Base-by-base conservation (phyloP, 2,797 vertebrate genomes). In the Pipistrellus pygmaeus region DNA sequence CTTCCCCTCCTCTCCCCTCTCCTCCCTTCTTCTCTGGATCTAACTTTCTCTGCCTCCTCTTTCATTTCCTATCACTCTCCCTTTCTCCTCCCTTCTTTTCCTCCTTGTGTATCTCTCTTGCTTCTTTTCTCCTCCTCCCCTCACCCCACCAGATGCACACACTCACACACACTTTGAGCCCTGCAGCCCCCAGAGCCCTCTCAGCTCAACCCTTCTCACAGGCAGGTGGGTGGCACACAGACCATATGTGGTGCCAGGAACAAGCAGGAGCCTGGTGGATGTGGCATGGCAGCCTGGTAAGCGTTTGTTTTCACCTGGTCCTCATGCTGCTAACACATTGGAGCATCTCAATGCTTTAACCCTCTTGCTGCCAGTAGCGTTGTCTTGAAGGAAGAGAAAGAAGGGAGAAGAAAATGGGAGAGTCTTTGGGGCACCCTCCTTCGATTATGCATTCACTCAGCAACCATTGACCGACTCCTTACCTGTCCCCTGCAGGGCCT, bases 291-390 rank as follows among this genome's bases (percentile, higher is more conserved):
- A 96, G 93, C 83, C 96, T 96, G 90, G 94, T 94, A 95, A 91
- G 91, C 90, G 68, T 96, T 97, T 87, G 71, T 92, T 95, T 90
- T 97, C 96, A 96, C 96, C 95, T 96, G 92, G 92, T 91, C 88
- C 86, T 96, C 94, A 89, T 8, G 46, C 94, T 84, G 86, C 83
- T 93, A 89, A 93, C 93, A 78, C 46, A 57, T 35, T 83, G 90
- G 84, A 96, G 76, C 89, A 82, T 95, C 85, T 96, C 88, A 44
- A 57, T 12, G 25, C 21, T 88, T 96, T 97, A 96, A 95, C 96
- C 91, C 91, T 94, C 93, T 83, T 94, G 86, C 41, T 95, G 88
- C 94, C 95, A 77, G 85, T 48, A 64, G 25, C 51, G 46, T 2
- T 0, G 57, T 73, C 68, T 84, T 60, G 55, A 72, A 84, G 75